Conservation (phyloP, 2,797 vertebrate species). For the Toxotes lorentzi region DNA sequence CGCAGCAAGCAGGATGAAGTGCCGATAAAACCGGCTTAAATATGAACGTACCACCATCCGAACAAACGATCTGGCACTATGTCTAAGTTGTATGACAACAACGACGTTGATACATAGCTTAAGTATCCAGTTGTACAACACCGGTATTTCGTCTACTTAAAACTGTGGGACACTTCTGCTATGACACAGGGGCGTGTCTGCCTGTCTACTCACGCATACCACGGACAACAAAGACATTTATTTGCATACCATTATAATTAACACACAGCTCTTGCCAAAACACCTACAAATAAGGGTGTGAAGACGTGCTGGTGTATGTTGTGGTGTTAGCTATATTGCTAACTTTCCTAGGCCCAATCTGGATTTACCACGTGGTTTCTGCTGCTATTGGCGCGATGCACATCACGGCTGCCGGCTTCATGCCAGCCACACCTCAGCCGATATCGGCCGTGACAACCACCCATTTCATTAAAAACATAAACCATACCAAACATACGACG, state of each 20-base stretch:
- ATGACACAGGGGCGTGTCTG: constrained; percentile 75
- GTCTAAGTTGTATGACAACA: neutral
- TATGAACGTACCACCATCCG: neutral
- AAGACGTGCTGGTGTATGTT: constrained; percentile 28
- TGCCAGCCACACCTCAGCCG: constrained; percentile 70
- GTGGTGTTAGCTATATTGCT: constrained; percentile 72
- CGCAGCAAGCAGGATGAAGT: constrained; percentile 12
- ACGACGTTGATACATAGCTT: neutral
- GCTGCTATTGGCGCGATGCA: constrained; percentile 69
- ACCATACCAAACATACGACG: neutral
- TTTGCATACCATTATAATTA: neutral
- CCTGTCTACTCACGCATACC: constrained; percentile 4
- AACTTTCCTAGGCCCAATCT: constrained; percentile 71
- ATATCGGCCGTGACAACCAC: constrained; percentile 31
- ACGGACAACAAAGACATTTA: neutral
- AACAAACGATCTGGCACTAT: neutral
- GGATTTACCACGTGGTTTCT: constrained; percentile 80
- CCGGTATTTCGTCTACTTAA: constrained; percentile 16
- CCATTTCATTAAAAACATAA: neutral
- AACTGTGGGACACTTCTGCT: constrained; percentile 25
- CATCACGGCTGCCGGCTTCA: constrained; percentile 68
- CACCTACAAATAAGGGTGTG: neutral
- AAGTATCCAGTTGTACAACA: neutral
- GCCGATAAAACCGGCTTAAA: constrained; percentile 1
- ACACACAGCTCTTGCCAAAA: neutral